These are phyloP conservation scores for Ceyx margarethae DNA, from an alignment of 2,113 vertebrate genomes.

Conservation along the genomic window DNA sequence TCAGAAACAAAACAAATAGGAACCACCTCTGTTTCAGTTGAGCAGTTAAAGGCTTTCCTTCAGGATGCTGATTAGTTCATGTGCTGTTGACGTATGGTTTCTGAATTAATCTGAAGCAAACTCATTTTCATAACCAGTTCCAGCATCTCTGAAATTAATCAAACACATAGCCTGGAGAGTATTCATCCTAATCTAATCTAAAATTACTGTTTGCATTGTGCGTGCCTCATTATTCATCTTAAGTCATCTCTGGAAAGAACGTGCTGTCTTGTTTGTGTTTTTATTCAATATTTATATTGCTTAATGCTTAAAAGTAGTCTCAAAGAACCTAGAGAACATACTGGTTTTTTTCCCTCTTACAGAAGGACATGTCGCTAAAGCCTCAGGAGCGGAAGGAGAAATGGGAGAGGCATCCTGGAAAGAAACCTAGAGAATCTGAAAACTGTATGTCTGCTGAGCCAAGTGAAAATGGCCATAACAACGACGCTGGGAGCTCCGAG, in stretches of 20 bases:
- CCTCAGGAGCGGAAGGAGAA: conserved; percentile 88
- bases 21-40: neutral
- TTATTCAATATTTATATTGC: neutral
- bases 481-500: conserved; percentile 79
- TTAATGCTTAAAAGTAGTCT: neutral
- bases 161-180: conserved; percentile 36
- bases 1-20: neutral
- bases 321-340: neutral
- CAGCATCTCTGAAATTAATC: conserved; percentile 46
- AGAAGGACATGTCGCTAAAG: conserved; percentile 89
- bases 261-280: conserved; percentile 1
- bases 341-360: conserved; percentile 1
- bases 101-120: conserved; percentile 32
- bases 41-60: conserved; percentile 14
- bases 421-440: conserved; percentile 87
- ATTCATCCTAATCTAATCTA: conserved; percentile 59
- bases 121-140: conserved; percentile 40
- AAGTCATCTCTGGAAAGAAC: conserved; percentile 21
- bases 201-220: conserved; percentile 48
- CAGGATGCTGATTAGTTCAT: neutral
- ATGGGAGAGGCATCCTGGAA: conserved; percentile 79
- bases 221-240: conserved; percentile 8
- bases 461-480: conserved; percentile 86
- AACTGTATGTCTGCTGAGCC: conserved; percentile 84
- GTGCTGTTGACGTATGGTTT: neutral